Base-by-base conservation (phyloP, 2,113 vertebrate genomes). In the Burhinus oedicnemus region DNA sequence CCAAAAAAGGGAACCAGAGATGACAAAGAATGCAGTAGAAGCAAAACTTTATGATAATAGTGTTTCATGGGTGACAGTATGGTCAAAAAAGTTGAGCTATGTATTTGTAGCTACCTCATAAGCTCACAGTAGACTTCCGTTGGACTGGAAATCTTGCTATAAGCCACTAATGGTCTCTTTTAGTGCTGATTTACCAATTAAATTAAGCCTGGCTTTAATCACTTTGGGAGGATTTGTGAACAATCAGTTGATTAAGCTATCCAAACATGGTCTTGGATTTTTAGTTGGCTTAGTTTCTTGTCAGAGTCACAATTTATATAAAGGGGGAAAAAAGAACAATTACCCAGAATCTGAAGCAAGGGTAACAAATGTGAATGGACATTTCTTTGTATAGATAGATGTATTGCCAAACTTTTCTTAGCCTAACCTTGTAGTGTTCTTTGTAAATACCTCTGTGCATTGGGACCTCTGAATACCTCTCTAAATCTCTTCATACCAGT, bases 281-380 rank as follows among this genome's bases (percentile, higher is more conserved):
- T 89, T 38, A 36, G 9, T 51, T 81, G 29, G 7, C 10, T 69
- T 69, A 65, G 11, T 54, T 58, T 78, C 30, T 25, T 57, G 29
- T 64, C 18, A 76, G 40, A 93, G 70, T 71, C 12, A n/a, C 18
- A 32, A 11, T 65, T n/a, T 64, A 55, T 21, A 7, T 22, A 62
- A 84, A 30, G 0, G 10, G 2, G 2, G 0, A 0, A 12, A 27
- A 16, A 32, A 30, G 1, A 44, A 14, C 15, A 78, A 25, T 61
- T 71, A 36, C 30, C 6, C 49, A 55, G 19, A 57, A 47, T n/a
- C 60, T 83, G 44, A 85, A 76, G 4, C 8, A 36, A 87, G 5
- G 4, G 11, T 47, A 64, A 69, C 4, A 58, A 9, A 52, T 32
- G 6, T 36, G 21, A 93, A 69, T 47, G 9, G 58, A 27, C 40